Evolutionary conservation across 1,140 invertebrate species (phyloP).

Genomic region (Pogonognathellus flavescens): DNA sequence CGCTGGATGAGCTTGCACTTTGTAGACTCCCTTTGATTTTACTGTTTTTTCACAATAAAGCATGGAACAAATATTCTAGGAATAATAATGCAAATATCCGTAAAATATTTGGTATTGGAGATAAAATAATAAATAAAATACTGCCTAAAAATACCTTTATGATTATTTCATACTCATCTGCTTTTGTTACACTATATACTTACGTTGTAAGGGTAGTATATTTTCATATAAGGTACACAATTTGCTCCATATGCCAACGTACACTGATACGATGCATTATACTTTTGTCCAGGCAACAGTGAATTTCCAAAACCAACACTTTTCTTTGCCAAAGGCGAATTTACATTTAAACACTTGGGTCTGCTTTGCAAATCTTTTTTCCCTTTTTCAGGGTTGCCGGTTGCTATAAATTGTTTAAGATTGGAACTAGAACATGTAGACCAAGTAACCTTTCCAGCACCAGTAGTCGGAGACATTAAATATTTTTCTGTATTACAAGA

Average conservation of each 20-base stretch:
- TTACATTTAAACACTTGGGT: neutral
- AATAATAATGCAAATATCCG: neutral
- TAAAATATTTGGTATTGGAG: neutral
- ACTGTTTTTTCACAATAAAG: neutral
- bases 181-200: neutral
- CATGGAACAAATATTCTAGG: neutral
- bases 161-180: no score
- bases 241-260: neutral
- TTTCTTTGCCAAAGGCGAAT: neutral
- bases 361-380: neutral
- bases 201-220: neutral
- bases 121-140: neutral
- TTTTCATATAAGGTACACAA: neutral
- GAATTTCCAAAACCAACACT: neutral
- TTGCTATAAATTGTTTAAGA: slow-evolving; percentile 47
- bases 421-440: slow-evolving; percentile 44
- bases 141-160: neutral
- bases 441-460: slow-evolving; percentile 51
- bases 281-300: neutral
- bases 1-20: neutral
- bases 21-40: neutral
- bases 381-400: slow-evolving; percentile 3
- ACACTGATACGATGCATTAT: neutral
- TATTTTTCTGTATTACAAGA: slow-evolving; percentile 35
- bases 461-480: slow-evolving; percentile 53